Evolutionary conservation across 2,888 invertebrate species (phyloP).

Genomic region (Monopis laevigella): DNA sequence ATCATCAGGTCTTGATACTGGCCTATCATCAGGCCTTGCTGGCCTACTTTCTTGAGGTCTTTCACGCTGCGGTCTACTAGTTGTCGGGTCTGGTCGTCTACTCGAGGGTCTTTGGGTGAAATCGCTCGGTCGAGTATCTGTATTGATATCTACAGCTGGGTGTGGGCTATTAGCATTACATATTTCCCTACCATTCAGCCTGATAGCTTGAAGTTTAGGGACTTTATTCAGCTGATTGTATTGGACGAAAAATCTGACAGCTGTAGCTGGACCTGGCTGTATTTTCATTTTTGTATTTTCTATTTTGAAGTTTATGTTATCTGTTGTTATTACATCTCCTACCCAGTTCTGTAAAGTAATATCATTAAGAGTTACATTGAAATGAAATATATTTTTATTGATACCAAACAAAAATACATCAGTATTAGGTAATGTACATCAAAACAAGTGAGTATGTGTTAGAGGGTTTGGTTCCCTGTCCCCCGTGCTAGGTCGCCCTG

Average conservation of each 20-base stretch:
- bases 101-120: neutral
- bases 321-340: conserved; percentile 65
- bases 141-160: conserved; percentile 29
- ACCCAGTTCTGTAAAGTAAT: conserved; percentile 62
- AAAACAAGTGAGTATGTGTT: no score
- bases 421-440: no score
- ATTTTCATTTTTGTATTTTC: conserved; percentile 67
- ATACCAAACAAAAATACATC: no score
- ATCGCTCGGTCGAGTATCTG: conserved; percentile 16
- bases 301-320: conserved; percentile 68
- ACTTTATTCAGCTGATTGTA: conserved; percentile 55
- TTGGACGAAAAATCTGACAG: conserved; percentile 69
- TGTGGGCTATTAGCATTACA: conserved; percentile 54
- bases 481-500: no score
- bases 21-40: neutral
- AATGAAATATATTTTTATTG: no score
- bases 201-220: conserved; percentile 57
- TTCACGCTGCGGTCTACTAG: conserved; percentile 2
- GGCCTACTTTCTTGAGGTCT: neutral
- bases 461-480: no score
- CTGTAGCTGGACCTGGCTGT: conserved; percentile 61
- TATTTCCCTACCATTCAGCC: conserved; percentile 67
- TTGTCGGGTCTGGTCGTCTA: neutral
- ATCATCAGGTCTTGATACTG: conserved; percentile 8
- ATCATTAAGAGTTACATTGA: neutral